Evolutionary conservation across 2,113 vertebrate species (phyloP), one percentile per base, ranked within the genome.

Genomic region (Bos taurus): DNA sequence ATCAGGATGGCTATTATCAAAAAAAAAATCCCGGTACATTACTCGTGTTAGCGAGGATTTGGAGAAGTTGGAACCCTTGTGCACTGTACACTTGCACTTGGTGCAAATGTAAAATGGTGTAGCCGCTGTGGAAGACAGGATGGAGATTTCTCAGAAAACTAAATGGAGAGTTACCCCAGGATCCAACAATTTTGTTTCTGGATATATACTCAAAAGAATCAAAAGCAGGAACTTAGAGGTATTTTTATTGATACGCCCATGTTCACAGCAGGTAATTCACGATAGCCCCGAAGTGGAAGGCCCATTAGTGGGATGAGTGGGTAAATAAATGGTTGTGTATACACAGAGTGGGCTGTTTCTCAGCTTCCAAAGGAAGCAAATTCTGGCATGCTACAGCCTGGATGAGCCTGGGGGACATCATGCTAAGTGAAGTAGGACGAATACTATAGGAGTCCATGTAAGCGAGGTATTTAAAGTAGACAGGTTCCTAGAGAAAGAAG

Each of bases 1-100:
- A 0, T 8, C 13, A 1, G 28, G 62, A 48, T 0, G 33, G 84
- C 64, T 25, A 2, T 21, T 9, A 7, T 36, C 16, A 12, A 13
- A 60, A 50, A 54, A 71, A 71, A 40, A 23, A 23, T 71, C 67
- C 19, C 40, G 26, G 36, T 15, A 74, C 3, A 3, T 14, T 11
- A 13, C 17, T 21, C 6, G 5, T 3, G 9, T 26, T 30, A 11
- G 15, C 0, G 2, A 90, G 30, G 50, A 21, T 4, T 6, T 6
- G 30, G 52, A 40, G 74, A 88, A 33, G 26, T 0, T 0, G 7
- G 62, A 64, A 36, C 5, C 33, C 28, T 30, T 5, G 85, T 3
- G 77, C 77, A 30, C 77, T 2, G 43, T n/a, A n/a, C n/a, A n/a
- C n/a, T n/a, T n/a, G n/a, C n/a, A n/a, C n/a, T 30, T 48, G 26